Conservation (phyloP, 2,113 vertebrate genomes). For the Triplophysa dalaica region DNA sequence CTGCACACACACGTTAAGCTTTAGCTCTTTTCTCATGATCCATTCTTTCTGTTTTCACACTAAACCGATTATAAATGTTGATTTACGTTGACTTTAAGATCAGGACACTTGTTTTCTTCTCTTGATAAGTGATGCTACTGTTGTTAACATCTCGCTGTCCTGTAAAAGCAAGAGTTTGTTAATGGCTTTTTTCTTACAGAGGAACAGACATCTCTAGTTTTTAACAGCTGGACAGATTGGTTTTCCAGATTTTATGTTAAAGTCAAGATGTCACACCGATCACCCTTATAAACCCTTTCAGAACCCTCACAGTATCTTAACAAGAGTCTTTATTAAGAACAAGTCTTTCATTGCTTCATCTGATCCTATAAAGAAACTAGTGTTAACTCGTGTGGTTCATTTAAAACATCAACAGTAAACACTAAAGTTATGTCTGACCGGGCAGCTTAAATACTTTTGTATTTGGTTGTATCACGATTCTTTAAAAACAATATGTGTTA, state of each 20-base stretch:
- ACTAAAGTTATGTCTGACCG: too few species aligned
- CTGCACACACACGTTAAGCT: too few species aligned
- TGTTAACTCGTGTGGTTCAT: too few species aligned
- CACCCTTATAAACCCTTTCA: slow-evolving; percentile 1
- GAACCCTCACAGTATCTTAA: neutral
- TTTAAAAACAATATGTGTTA: too few species aligned
- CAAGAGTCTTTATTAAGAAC: slow-evolving; percentile 1
- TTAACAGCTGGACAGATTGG: neutral
- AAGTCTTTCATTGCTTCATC: neutral
- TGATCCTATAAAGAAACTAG: neutral
- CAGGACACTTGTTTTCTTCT: slow-evolving; percentile 20
- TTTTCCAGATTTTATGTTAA: neutral
- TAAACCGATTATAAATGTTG: neutral
- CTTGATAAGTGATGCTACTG: slow-evolving; percentile 13
- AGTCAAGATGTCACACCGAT: slow-evolving; percentile 6
- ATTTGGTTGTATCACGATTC: too few species aligned
- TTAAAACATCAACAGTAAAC: too few species aligned
- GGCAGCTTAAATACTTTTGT: too few species aligned
- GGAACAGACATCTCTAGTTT: neutral
- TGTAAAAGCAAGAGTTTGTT: slow-evolving; percentile 7
- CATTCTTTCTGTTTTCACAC: neutral
- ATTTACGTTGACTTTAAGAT: slow-evolving; percentile 26
- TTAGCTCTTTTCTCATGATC: neutral
- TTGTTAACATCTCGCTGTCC: slow-evolving; percentile 22
- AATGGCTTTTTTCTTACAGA: neutral